These are phyloP conservation scores for Mycogona germanica DNA, from an alignment of 2,888 invertebrate species.

Conservation along the genomic window DNA sequence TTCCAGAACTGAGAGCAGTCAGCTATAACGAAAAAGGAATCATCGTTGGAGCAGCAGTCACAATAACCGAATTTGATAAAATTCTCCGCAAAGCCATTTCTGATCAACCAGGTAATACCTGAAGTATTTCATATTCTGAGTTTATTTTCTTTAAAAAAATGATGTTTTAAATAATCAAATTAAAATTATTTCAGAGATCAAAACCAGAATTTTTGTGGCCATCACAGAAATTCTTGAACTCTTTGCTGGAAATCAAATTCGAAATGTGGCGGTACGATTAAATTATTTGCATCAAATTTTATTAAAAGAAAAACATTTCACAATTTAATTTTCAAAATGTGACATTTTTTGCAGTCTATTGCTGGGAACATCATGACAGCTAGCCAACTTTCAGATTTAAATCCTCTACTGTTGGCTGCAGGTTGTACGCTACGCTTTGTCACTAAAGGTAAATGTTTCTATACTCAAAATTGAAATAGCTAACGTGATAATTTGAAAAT, in stretches of 20 bases:
- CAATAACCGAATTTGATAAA: constrained; percentile 59
- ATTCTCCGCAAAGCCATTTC: constrained; percentile 44
- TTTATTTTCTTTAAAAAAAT: too few relatives aligned
- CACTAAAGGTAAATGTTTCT: constrained; percentile 35
- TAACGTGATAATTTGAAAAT: too few relatives aligned
- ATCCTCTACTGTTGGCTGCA: constrained; percentile 78
- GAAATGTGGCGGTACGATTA: constrained; percentile 68
- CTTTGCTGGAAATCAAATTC: constrained; percentile 91
- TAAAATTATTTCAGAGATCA: neutral
- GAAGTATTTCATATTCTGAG: too few relatives aligned
- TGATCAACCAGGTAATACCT: too few relatives aligned
- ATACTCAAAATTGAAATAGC: neutral
- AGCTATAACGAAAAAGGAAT: constrained; percentile 43
- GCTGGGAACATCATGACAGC: constrained; percentile 92
- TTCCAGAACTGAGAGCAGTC: constrained; percentile 54
- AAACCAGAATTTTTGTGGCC: constrained; percentile 34
- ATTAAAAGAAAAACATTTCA: neutral
- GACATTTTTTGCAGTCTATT: constrained; percentile 47
- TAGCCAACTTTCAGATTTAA: constrained; percentile 92
- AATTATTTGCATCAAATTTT: neutral
- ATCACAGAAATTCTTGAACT: constrained; percentile 76
- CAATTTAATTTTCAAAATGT: neutral
- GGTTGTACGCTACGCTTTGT: constrained; percentile 45
- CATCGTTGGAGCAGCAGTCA: constrained; percentile 63
- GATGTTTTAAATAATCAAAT: too few relatives aligned